Evolutionary conservation across 35 echinoderm and acorn worm species (phyloP), one percentile per base, ranked within the genome.

Genomic region (Chiridota heheva): DNA sequence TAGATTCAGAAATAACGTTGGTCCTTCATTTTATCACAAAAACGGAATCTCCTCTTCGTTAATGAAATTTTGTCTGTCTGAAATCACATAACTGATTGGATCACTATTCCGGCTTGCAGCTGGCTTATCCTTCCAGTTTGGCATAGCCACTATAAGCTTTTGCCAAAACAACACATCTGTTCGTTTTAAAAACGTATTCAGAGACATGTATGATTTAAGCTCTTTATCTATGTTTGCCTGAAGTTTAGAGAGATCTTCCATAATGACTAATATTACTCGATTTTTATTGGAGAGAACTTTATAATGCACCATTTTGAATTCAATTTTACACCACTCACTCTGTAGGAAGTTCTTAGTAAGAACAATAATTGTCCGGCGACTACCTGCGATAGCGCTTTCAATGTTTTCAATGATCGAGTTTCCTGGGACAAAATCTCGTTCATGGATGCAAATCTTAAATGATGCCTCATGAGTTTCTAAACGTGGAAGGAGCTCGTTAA

Each of bases 241-340:
- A 30, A 80, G 73, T n/a, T n/a, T n/a, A n/a, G n/a, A n/a, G 7
- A 74, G 36, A n/a, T 58, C 53, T 22, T 77, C 78, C 61, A 91
- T 80, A 36, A 91, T 85, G 34, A 91, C 31, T 42, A 91, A 66
- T 5, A 86, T 59, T 8, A 49, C 33, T 18, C 82, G 70, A 44
- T 4, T 46, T 38, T 60, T 62, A 44, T 91, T 75, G 0, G 47
- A 7, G 3, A 91, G 42, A 20, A 75, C 81, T 53, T 86, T 70
- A 34, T 86, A 45, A 55, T 91, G 82, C 4, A 82, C 70, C 48
- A 74, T 91, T 13, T 84, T 73, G 49, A 91, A 78, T 53, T 91
- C 89, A 53, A 80, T 85, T 33, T 60, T 70, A 58, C 89, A 91
- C 89, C 89, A 91, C 30, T 91, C 89, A 62, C 89, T 91, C 24